Percentiles rank a stretch among this genome's conserved stretches.
Conservation (phyloP, 2,888 invertebrate species). For the Ennomos quercinarius region DNA sequence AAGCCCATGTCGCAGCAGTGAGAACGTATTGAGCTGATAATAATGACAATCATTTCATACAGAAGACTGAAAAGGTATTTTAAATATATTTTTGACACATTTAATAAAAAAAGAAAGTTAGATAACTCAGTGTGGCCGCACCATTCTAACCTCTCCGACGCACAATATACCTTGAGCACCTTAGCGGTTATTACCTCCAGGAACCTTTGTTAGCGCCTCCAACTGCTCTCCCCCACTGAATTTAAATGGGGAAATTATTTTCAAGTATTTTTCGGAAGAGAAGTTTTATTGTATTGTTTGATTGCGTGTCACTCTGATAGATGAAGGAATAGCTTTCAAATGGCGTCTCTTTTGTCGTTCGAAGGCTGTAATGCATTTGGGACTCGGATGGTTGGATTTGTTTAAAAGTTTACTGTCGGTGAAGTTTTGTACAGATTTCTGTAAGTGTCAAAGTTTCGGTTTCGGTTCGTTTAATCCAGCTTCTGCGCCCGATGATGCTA, state of each 20-base stretch:
- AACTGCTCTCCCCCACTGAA: slow-evolving; percentile 74
- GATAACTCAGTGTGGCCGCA: no score
- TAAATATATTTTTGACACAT: no score
- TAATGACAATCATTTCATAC: no score
- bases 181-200: slow-evolving; percentile 70
- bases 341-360: slow-evolving; percentile 71
- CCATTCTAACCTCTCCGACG: slow-evolving; percentile 62
- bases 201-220: slow-evolving; percentile 74
- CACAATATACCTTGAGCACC: slow-evolving; percentile 69
- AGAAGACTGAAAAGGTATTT: no score
- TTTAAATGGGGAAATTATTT: slow-evolving; percentile 85
- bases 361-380: slow-evolving; percentile 68
- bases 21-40: no score
- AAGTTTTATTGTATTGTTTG: slow-evolving; percentile 86
- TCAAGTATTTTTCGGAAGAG: slow-evolving; percentile 83
- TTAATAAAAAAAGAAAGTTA: no score
- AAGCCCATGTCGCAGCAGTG: no score
- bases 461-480: slow-evolving; percentile 12
- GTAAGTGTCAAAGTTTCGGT: slow-evolving; percentile 48
- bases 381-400: slow-evolving; percentile 74
- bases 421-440: slow-evolving; percentile 27
- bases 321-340: slow-evolving; percentile 78
- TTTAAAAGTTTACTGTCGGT: slow-evolving; percentile 73
- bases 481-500: slow-evolving; percentile 13
- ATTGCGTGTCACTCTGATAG: slow-evolving; percentile 84